Conservation (phyloP, 1,140 invertebrate genomes). For the Scaptomyza hsui region DNA sequence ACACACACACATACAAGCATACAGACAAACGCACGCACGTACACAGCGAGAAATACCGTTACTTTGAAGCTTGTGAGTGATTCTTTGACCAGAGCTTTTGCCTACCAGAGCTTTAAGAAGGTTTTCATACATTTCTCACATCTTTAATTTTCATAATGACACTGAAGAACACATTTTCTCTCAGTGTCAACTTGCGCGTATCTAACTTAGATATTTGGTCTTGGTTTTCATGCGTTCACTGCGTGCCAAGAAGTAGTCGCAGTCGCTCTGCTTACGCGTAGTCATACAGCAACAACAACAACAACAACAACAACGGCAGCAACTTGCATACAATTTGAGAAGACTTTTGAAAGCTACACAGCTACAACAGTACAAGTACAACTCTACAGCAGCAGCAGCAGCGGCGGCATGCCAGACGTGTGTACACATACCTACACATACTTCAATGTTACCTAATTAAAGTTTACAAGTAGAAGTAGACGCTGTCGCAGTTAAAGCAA, state of each 20-base stretch:
- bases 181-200: conserved; percentile 55
- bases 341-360: conserved; percentile 31
- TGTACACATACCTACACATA: conserved; percentile 72
- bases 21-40: neutral
- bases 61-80: neutral
- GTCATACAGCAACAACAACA: conserved; percentile 60
- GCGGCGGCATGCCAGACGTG: conserved; percentile 34
- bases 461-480: conserved; percentile 68
- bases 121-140: no score
- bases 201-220: conserved; percentile 68
- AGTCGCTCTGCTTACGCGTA: conserved; percentile 26
- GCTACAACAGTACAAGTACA: neutral
- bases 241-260: conserved; percentile 35
- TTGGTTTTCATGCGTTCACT: conserved; percentile 47
- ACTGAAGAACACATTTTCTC: conserved; percentile 17
- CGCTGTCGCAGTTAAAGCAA: conserved; percentile 63
- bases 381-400: neutral
- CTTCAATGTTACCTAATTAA: conserved; percentile 82
- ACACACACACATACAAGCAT: conserved; percentile 7
- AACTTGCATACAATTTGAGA: conserved; percentile 43
- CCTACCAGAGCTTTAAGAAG: no score
- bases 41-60: conserved; percentile 18
- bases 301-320: conserved; percentile 12
- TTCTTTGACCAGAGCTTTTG: no score
- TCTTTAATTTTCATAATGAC: neutral